These are phyloP conservation scores for Leptoclinus maculatus DNA, from an alignment of 2,797 vertebrate genomes.

Conservation along the genomic window DNA sequence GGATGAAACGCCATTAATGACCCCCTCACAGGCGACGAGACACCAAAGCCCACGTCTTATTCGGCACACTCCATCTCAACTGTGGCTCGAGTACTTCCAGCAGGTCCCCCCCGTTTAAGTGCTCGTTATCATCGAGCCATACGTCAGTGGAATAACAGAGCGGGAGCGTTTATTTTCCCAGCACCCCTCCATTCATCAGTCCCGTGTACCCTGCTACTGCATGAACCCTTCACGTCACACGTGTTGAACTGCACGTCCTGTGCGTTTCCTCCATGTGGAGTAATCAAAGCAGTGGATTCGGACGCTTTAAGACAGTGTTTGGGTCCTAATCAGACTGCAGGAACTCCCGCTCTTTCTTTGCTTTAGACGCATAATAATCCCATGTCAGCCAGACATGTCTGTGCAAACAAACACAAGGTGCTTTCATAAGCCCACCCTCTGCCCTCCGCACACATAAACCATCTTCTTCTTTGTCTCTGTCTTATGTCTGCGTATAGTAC, in stretches of 20 bases:
- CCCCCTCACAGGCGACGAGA: conserved; percentile 7
- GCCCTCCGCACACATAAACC: conserved; percentile 33
- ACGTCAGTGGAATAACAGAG: conserved; percentile 77
- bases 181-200: conserved; percentile 70
- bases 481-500: conserved; percentile 21
- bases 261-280: conserved; percentile 26
- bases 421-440: conserved; percentile 22
- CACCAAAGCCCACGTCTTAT: conserved; percentile 13
- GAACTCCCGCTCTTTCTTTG: conserved; percentile 55
- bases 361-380: conserved; percentile 70
- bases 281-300: conserved; percentile 54
- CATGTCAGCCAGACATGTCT: conserved; percentile 63
- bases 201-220: conserved; percentile 67
- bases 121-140: conserved; percentile 58
- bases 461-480: conserved; percentile 23
- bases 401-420: conserved; percentile 56
- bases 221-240: conserved; percentile 48
- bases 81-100: conserved; percentile 50
- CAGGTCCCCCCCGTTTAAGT: conserved; percentile 41
- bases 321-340: conserved; percentile 66
- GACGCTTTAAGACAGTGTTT: conserved; percentile 50
- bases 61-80: conserved; percentile 5
- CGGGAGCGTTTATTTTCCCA: conserved; percentile 74
- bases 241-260: conserved; percentile 45
- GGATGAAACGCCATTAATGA: conserved; percentile 23